phyloP scores from a whole-genome alignment of 2,888 invertebrate species.

The Ormyrus pomaceus region DNA sequence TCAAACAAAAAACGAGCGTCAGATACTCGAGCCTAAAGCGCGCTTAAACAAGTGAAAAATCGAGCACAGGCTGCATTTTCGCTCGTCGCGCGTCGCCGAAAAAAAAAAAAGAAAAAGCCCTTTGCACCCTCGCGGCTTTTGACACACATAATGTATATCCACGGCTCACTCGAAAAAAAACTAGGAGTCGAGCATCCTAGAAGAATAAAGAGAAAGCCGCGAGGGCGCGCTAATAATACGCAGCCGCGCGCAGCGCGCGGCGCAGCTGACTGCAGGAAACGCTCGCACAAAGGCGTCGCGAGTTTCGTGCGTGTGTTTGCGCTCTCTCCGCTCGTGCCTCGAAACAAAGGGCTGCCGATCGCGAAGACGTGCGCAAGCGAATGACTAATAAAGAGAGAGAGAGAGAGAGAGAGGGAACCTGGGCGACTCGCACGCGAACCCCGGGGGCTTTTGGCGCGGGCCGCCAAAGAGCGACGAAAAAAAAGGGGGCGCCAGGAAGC shows the following conservation, averaged over 20 bases:
- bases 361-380: slow-evolving; percentile 57
- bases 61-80: too few relatives aligned
- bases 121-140: background rate
- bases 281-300: slow-evolving; percentile 63
- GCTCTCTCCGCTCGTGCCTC: slow-evolving; percentile 1
- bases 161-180: slow-evolving; percentile 59
- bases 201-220: slow-evolving; percentile 62
- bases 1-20: too few relatives aligned
- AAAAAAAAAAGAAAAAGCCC: too few relatives aligned
- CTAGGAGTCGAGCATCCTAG: slow-evolving; percentile 66
- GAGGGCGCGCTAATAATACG: slow-evolving; percentile 61
- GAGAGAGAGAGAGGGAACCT: background rate
- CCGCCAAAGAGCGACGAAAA: slow-evolving; percentile 39
- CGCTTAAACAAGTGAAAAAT: too few relatives aligned
- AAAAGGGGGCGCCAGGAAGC: background rate
- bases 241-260: slow-evolving; percentile 36
- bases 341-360: slow-evolving; percentile 67
- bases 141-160: background rate
- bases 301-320: slow-evolving; percentile 8
- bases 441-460: too few relatives aligned
- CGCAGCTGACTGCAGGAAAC: slow-evolving; percentile 37
- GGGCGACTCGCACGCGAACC: background rate
- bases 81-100: too few relatives aligned
- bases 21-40: too few relatives aligned
- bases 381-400: slow-evolving; percentile 33